These are phyloP conservation scores for Perccottus glenii DNA, from an alignment of 2,113 vertebrate genomes.

Conservation along the genomic window DNA sequence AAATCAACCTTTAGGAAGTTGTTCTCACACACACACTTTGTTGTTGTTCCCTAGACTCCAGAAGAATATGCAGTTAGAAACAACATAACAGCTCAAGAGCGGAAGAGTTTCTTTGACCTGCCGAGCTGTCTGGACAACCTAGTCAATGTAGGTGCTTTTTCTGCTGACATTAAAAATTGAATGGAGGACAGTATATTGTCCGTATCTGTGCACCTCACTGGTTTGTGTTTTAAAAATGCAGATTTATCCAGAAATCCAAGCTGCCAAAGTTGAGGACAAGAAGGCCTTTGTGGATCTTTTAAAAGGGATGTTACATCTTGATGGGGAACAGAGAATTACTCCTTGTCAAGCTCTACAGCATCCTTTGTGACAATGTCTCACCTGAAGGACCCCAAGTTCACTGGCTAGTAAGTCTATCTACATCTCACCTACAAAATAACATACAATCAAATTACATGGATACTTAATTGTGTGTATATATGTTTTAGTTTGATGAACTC, in stretches of 20 bases:
- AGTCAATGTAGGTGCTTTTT: slow-evolving; percentile 1
- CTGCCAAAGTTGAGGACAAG: slow-evolving; percentile 3
- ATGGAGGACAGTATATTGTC: background rate
- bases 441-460: too few species aligned
- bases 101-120: background rate
- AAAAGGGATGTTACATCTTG: slow-evolving; percentile 6
- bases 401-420: slow-evolving; percentile 6
- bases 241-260: background rate
- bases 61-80: slow-evolving; percentile 6
- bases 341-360: slow-evolving; percentile 18
- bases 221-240: slow-evolving; percentile 17
- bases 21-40: background rate
- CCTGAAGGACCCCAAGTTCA: slow-evolving; percentile 1
- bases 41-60: slow-evolving; percentile 1
- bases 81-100: background rate
- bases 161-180: background rate
- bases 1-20: background rate
- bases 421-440: too few species aligned
- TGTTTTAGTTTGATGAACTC: too few species aligned
- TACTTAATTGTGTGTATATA: too few species aligned
- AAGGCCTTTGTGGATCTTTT: slow-evolving; percentile 24
- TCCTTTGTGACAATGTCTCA: slow-evolving; percentile 7
- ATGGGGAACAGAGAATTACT: slow-evolving; percentile 17
- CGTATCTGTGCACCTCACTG: background rate
- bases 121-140: slow-evolving; percentile 16